Percentiles rank a stretch among this genome's conserved stretches.
Conservation (phyloP, 1,140 invertebrate genomes). For the Drosophila fuyamai region DNA sequence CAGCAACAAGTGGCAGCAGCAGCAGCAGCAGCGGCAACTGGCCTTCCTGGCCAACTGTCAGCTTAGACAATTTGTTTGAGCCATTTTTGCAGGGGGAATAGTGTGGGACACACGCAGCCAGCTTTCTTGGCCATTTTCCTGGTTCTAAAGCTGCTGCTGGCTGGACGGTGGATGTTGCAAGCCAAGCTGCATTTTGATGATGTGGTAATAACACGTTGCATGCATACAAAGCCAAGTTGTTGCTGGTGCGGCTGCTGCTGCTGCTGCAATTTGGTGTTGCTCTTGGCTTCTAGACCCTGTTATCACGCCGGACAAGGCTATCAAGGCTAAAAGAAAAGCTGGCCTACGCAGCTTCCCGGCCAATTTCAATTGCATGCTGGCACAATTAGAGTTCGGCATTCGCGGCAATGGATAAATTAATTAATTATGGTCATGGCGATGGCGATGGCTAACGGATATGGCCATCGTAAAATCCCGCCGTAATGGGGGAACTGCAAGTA, state of each 20-base stretch:
- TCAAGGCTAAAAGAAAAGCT: background rate
- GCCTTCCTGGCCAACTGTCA: slow-evolving; percentile 66
- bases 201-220: slow-evolving; percentile 80
- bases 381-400: slow-evolving; percentile 70
- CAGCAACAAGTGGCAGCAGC: slow-evolving; percentile 42
- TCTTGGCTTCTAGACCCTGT: slow-evolving; percentile 54
- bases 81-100: slow-evolving; percentile 57
- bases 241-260: slow-evolving; percentile 35
- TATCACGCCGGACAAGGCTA: slow-evolving; percentile 53
- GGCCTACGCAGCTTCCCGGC: slow-evolving; percentile 54
- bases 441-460: slow-evolving; percentile 69
- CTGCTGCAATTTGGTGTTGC: slow-evolving; percentile 59
- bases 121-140: slow-evolving; percentile 23
- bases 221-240: slow-evolving; percentile 60
- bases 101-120: slow-evolving; percentile 62
- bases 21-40: slow-evolving; percentile 22
- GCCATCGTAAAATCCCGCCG: slow-evolving; percentile 57
- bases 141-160: slow-evolving; percentile 18
- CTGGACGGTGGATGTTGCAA: slow-evolving; percentile 17
- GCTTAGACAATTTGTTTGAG: slow-evolving; percentile 82
- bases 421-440: slow-evolving; percentile 74
- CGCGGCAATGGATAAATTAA: slow-evolving; percentile 74
- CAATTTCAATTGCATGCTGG: slow-evolving; percentile 73
- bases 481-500: slow-evolving; percentile 41
- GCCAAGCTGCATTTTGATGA: slow-evolving; percentile 74